Base-by-base conservation (phyloP, 2,888 invertebrate genomes). In the Eucera pruinosa region DNA sequence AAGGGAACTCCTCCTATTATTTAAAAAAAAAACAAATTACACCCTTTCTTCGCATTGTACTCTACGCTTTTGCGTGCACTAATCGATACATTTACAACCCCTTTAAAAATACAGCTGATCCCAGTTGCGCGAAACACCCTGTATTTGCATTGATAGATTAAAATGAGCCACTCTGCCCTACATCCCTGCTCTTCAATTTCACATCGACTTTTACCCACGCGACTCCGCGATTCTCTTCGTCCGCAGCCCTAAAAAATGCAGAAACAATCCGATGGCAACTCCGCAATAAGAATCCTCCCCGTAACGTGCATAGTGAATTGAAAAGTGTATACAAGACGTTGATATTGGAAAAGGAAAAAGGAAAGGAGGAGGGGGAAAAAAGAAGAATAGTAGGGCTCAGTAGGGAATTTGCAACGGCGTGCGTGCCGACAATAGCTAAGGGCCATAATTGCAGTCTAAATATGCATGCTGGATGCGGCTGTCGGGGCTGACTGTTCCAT, bases 351-450 rank as follows among this genome's bases (percentile, higher is more conserved):
- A 18, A n/a, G 13, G 33, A 11, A 18, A 33, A 25, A 33, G 4
- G 6, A 36, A 20, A 13, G 11, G 5, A 18, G 11, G 5, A 18
- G 9, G 36, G 4, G 20, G 6, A 36, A 33, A 4, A 25, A 48
- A 25, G 7, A n/a, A 52, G 23, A 47, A 45, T 25, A 25, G 11
- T 20, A 62, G 41, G 61, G 67, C 20, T 71, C 78, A 74, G 82
- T 84, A 78, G 78, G 76, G 78, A 85, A 85, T 85, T 80, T 81
- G 71, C 73, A 66, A 43, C 71, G 65, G 73, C 77, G 83, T 88
- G 87, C 87, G 87, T 89, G 89, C 86, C 82, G 86, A 82, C 83
- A 87, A 87, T 88, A 89, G 87, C 86, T 89, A 86, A 86, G 83
- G 85, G 69, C 75, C 74, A 83, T 86, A 87, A 88, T 89, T 89